These are phyloP conservation scores for Druceiella hillmani DNA, from an alignment of 2,888 invertebrate species.

Conservation along the genomic window DNA sequence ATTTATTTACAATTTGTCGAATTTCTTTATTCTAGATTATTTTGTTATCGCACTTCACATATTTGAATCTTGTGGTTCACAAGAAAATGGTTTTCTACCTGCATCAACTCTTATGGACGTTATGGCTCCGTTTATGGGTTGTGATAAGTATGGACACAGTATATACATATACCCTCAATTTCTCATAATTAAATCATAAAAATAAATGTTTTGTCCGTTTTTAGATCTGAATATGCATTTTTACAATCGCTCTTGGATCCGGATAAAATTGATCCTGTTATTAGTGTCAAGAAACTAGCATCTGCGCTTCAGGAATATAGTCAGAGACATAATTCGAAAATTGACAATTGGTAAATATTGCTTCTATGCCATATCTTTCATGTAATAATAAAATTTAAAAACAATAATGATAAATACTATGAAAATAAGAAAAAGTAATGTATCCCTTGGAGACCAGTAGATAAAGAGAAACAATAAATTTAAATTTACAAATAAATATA, in stretches of 20 bases:
- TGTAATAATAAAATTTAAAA: too few relatives aligned
- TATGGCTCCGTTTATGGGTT: conserved; percentile 42
- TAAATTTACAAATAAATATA: too few relatives aligned
- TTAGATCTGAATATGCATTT: conserved; percentile 36
- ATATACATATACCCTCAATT: not conserved
- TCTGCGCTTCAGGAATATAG: conserved; percentile 38
- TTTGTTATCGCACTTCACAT: conserved; percentile 42
- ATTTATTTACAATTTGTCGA: too few relatives aligned
- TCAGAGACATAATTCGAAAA: conserved; percentile 37
- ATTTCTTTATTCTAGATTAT: conserved; percentile 37
- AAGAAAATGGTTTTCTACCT: conserved; percentile 34
- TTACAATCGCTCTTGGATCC: conserved; percentile 42
- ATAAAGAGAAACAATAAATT: too few relatives aligned
- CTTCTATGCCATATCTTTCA: too few relatives aligned
- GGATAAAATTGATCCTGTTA: conserved; percentile 38
- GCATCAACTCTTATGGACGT: conserved; percentile 43
- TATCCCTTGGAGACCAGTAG: too few relatives aligned
- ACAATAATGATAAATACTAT: too few relatives aligned
- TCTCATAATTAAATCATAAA: not conserved
- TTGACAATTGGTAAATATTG: too few relatives aligned
- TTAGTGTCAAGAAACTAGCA: conserved; percentile 37
- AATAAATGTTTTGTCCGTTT: conserved; percentile 13
- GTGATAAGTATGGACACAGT: conserved; percentile 37
- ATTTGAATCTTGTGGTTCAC: conserved; percentile 42
- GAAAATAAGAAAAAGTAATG: too few relatives aligned